These are phyloP conservation scores for Drymodes brunneopygia DNA, from an alignment of 2,113 vertebrate genomes.

Conservation along the genomic window DNA sequence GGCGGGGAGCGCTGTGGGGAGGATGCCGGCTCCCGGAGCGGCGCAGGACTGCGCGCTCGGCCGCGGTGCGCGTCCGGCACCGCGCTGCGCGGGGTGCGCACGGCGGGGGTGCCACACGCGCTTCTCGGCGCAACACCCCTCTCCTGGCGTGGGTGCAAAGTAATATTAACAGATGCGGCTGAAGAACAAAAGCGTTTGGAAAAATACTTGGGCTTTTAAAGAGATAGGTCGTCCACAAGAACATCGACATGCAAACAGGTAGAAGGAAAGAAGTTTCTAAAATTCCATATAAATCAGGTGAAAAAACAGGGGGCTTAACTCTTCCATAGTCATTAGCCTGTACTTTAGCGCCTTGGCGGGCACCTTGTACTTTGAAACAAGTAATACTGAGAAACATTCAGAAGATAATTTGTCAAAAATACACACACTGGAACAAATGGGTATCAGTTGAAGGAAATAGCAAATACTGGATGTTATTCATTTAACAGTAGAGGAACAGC, in stretches of 20 bases:
- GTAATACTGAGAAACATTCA: background rate
- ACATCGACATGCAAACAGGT: background rate
- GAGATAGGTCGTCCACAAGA: background rate
- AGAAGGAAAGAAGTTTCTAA: background rate
- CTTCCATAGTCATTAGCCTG: background rate
- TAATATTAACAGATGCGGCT: no score
- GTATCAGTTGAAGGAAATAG: background rate
- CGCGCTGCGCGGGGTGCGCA: background rate
- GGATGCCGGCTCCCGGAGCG: background rate
- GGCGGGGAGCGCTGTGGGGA: background rate
- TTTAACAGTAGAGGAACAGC: background rate
- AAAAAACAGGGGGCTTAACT: background rate
- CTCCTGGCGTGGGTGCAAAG: fast-evolving
- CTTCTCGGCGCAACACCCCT: fast-evolving
- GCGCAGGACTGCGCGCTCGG: no score
- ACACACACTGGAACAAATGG: background rate
- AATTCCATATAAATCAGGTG: background rate
- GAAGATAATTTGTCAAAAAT: background rate
- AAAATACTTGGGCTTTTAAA: background rate
- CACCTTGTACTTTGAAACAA: background rate
- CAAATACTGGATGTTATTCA: background rate
- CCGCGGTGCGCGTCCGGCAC: background rate
- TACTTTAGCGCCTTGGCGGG: background rate
- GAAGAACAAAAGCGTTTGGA: background rate
- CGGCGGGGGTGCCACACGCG: fast-evolving